Percentiles rank a stretch among this genome's conserved stretches.
Conservation (phyloP, 2,888 invertebrate species). For the Diloba caeruleocephala region DNA sequence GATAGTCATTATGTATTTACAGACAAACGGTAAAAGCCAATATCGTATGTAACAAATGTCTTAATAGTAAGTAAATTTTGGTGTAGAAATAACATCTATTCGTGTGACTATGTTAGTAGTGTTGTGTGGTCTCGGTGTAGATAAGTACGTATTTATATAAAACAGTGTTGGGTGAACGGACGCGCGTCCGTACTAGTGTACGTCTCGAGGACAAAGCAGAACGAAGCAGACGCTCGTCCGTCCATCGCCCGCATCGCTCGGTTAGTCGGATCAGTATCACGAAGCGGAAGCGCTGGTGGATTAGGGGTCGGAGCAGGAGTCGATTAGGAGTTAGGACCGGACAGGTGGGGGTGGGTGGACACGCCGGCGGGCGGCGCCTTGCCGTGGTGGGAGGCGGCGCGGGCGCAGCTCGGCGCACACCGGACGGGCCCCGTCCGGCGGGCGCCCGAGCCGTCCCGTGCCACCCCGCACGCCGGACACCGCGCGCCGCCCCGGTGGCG, state of each 20-base stretch:
- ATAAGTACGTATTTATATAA: slow-evolving; percentile 68
- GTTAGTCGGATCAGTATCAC: slow-evolving; percentile 83
- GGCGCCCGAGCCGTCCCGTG: slow-evolving; percentile 82
- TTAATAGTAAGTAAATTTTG: slow-evolving; percentile 77
- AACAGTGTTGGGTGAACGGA: slow-evolving; percentile 81
- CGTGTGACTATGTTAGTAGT: slow-evolving; percentile 86
- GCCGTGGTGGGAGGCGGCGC: slow-evolving; percentile 83
- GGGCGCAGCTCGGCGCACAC: slow-evolving; percentile 75
- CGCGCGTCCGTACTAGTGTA: slow-evolving; percentile 68
- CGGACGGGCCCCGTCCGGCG: slow-evolving; percentile 67
- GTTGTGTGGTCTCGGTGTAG: slow-evolving; percentile 85
- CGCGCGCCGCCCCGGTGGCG: slow-evolving; percentile 86
- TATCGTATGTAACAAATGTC: slow-evolving; percentile 69
- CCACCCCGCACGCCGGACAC: slow-evolving; percentile 79
- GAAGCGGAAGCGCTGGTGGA: slow-evolving; percentile 83
- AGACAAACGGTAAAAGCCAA: slow-evolving; percentile 73
- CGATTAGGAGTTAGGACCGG: slow-evolving; percentile 43
- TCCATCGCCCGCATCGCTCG: slow-evolving; percentile 80
- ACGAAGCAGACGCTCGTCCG: slow-evolving; percentile 79
- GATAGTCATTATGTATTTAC: slow-evolving; percentile 74
- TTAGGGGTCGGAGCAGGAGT: slow-evolving; percentile 53
- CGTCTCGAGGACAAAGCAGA: slow-evolving; percentile 39
- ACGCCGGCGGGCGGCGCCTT: slow-evolving; percentile 80
- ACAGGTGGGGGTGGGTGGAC: slow-evolving; percentile 57
- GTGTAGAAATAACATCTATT: slow-evolving; percentile 89